Base-by-base conservation (phyloP, 2,888 invertebrate genomes). In the Osedax frankpressi region DNA sequence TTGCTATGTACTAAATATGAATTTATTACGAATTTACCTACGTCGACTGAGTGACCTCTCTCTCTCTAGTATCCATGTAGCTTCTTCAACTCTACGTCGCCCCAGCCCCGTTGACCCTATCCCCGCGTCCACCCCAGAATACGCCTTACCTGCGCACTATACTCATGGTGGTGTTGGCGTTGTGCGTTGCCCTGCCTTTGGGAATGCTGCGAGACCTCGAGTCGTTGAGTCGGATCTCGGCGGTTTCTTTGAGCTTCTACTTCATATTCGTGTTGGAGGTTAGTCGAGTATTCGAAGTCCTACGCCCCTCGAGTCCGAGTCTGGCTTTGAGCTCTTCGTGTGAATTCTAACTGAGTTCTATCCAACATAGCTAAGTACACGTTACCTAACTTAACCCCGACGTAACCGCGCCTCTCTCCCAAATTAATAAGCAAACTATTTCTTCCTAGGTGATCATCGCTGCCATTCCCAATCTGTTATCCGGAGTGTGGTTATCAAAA, bases 181-280 rank as follows among this genome's bases (percentile, higher is more conserved):
- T 86, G 30, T 82, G 83, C 78, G 91, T 95, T 77, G 91, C 94
- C 71, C 85, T 96, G 67, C 97, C 97, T 0, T 86, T 97, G 74
- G 94, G 93, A 0, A 86, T 96, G 79, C 85, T 95, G 69, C 87
- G 91, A 79, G 93, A 94, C 85, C 90, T 97, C 44, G 92, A 94
- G 81, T 93, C 93, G 82, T 86, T 96, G 70, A 90, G 90, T 75
- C 90, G 90, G 74, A 90, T 95, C 75, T 93, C 92, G 78, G 91
- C 91, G 0, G 90, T 93, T 2, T 93, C 95, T 1, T 91, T 97
- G 77, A 89, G 90, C 2, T 96, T 97, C 86, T 97, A 97, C 82
- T 87, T 91, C 74, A 90, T 92, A 80, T 88, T 97, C 65, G 91
- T 93, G 71, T 84, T 92, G 14, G 93, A 94, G 88, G 92, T 92